A percentile compares a stretch with the other conserved stretches of the same genome.
phyloP scores from a whole-genome alignment of 2,888 invertebrate genomes.

The Andrena camellia region DNA sequence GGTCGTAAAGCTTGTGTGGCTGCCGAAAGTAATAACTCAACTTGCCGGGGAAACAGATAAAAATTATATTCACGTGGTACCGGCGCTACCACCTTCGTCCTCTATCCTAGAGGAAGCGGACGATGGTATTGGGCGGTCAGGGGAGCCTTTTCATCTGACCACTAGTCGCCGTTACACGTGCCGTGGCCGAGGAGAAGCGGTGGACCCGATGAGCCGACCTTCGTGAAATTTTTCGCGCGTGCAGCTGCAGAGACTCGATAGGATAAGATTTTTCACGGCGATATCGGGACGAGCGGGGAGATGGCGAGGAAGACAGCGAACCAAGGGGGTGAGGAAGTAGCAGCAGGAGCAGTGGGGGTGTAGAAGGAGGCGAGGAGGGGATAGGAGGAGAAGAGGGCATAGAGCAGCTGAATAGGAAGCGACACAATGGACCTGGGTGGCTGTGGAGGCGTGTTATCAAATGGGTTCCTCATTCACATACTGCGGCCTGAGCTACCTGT shows the following conservation, averaged over 20 bases:
- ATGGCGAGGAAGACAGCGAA: conserved; percentile 57
- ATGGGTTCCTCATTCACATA: conserved; percentile 85
- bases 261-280: conserved; percentile 78
- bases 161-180: background rate
- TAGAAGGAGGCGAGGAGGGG: conserved; percentile 58
- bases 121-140: no score
- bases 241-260: conserved; percentile 60
- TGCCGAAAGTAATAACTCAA: conserved; percentile 37
- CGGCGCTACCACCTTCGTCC: background rate
- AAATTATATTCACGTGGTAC: conserved; percentile 22
- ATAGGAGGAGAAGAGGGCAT: conserved; percentile 79
- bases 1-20: conserved; percentile 25
- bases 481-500: conserved; percentile 84
- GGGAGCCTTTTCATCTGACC: conserved; percentile 3
- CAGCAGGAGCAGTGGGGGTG: conserved; percentile 55
- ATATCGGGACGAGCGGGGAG: conserved; percentile 71
- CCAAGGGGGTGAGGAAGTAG: conserved; percentile 62
- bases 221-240: conserved; percentile 43
- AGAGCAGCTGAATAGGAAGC: conserved; percentile 85
- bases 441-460: conserved; percentile 85
- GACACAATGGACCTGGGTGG: conserved; percentile 85
- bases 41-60: conserved; percentile 20
- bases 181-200: background rate
- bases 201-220: background rate
- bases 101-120: background rate